These are phyloP conservation scores for Mico argentatus DNA, from an alignment of 2,797 vertebrate species.

Conservation along the genomic window DNA sequence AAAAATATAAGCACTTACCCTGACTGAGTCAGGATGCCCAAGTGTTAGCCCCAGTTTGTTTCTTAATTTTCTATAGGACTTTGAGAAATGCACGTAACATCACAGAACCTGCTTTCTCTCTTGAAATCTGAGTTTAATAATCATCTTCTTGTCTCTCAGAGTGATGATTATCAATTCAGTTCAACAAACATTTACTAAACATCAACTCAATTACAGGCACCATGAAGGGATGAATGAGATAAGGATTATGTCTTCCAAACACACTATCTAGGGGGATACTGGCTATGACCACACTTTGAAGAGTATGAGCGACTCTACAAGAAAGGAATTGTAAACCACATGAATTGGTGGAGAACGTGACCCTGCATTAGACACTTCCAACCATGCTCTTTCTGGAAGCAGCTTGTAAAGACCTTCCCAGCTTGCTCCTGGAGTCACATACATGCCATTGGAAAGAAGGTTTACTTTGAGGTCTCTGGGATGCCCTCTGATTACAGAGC, in stretches of 20 bases:
- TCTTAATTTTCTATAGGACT: conserved; percentile 17
- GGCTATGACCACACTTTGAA: neutral
- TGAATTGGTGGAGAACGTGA: neutral
- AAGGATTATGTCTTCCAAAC: neutral
- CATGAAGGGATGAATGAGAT: neutral
- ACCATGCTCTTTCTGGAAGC: neutral
- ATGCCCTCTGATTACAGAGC: neutral
- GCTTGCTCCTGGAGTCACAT: neutral
- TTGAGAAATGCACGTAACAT: neutral
- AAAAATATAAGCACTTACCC: neutral
- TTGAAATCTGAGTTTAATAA: conserved; percentile 21
- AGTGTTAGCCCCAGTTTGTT: neutral
- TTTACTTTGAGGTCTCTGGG: neutral
- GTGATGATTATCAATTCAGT: neutral
- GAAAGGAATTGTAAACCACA: neutral
- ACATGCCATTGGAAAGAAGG: neutral
- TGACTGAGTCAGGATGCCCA: neutral
- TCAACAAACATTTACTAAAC: neutral
- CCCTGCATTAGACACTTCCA: neutral
- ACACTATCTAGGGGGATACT: neutral
- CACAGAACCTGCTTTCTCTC: neutral
- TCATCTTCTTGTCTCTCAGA: neutral
- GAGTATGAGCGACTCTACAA: neutral
- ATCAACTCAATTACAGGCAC: neutral
- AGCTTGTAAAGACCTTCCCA: neutral